A percentile compares a stretch with the other conserved stretches of the same genome.
These are phyloP conservation scores for Tympanuchus pallidicinctus DNA, from an alignment of 2,113 vertebrate genomes.

Conservation along the genomic window DNA sequence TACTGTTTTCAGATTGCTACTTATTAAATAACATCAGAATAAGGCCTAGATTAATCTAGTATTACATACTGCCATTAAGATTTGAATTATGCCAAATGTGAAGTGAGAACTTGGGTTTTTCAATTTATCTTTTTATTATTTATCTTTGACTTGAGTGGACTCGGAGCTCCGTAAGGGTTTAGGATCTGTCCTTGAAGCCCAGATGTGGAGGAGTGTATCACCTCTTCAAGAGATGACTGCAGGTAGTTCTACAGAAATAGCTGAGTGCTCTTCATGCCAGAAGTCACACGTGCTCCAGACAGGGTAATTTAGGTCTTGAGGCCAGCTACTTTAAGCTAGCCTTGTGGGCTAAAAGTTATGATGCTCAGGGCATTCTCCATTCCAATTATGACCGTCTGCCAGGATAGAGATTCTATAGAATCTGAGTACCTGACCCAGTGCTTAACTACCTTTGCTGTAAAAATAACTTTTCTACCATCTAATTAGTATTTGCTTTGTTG, in stretches of 20 bases:
- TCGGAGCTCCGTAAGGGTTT: accelerated
- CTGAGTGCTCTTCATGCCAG: not conserved
- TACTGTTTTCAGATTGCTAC: not conserved
- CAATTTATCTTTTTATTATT: no score
- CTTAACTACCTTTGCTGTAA: not conserved
- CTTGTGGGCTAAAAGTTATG: not conserved
- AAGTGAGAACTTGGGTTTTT: not conserved
- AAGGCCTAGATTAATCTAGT: not conserved
- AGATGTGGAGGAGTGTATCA: not conserved
- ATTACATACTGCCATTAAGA: not conserved
- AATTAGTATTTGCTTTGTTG: not conserved
- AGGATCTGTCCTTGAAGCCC: not conserved
- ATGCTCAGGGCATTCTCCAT: not conserved
- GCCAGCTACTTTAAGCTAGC: not conserved
- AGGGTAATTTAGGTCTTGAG: not conserved
- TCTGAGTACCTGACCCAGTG: not conserved
- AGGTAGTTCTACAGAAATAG: not conserved
- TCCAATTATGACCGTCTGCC: not conserved
- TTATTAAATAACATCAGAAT: not conserved
- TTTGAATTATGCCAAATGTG: not conserved
- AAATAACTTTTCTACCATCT: not conserved
- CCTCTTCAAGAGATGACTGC: not conserved
- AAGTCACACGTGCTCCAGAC: not conserved
- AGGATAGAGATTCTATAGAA: not conserved
- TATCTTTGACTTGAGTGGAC: not conserved